Percentiles rank a stretch among this genome's conserved stretches.
These are phyloP conservation scores for Chaunax sp. DNA, from an alignment of 2,797 vertebrate genomes.

Conservation along the genomic window DNA sequence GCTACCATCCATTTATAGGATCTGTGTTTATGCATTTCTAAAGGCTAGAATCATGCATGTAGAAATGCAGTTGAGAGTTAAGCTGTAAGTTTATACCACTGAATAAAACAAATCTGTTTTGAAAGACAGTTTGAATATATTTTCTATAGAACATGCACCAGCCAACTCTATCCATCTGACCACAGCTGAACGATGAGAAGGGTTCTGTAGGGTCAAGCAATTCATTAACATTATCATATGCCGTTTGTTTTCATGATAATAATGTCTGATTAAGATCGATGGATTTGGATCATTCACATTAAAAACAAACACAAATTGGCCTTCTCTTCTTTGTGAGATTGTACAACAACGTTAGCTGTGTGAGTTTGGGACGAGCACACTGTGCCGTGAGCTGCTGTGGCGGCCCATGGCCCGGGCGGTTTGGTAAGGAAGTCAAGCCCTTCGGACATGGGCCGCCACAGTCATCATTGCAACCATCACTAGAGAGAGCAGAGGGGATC, in stretches of 20 bases:
- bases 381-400: slow-evolving; percentile 58
- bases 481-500: slow-evolving; percentile 35
- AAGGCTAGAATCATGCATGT: slow-evolving; percentile 45
- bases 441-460: slow-evolving; percentile 54
- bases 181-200: slow-evolving; percentile 53
- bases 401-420: slow-evolving; percentile 57
- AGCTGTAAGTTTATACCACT: slow-evolving; percentile 52
- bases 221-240: slow-evolving; percentile 13
- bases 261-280: not conserved
- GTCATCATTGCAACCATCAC: slow-evolving; percentile 64
- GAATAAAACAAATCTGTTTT: slow-evolving; percentile 56
- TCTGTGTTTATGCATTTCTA: slow-evolving; percentile 50
- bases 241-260: slow-evolving; percentile 21
- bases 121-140: slow-evolving; percentile 47
- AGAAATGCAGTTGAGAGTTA: slow-evolving; percentile 44
- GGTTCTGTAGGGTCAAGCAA: slow-evolving; percentile 45
- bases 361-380: slow-evolving; percentile 85
- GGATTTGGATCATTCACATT: slow-evolving; percentile 22
- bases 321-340: slow-evolving; percentile 58
- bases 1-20: slow-evolving; percentile 44
- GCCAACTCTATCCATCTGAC: slow-evolving; percentile 29
- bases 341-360: slow-evolving; percentile 78
- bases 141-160: slow-evolving; percentile 37
- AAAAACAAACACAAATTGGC: slow-evolving; percentile 36
- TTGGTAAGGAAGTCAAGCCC: slow-evolving; percentile 77